Evolutionary conservation across 2,797 vertebrate species (phyloP), one percentile per base, ranked within the genome.

Genomic region (Ciconia nigra): DNA sequence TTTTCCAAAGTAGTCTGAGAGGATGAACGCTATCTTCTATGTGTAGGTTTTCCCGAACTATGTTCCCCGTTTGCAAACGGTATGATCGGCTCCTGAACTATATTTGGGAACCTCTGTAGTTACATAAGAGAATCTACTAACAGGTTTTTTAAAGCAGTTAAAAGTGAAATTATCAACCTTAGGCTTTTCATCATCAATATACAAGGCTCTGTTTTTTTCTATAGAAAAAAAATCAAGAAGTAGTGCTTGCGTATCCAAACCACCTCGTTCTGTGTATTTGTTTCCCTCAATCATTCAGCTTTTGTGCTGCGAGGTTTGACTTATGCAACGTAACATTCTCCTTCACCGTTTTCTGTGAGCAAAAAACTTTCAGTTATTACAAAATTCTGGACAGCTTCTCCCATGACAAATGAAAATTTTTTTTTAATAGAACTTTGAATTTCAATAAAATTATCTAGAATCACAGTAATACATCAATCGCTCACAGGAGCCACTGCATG

Each of bases 41-140:
- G 33, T 6, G 52, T 13, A 61, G 33, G 20, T 51, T 59, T 83
- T 61, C 55, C 46, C 26, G 35, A 16, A 59, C 28, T 42, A 35
- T 1, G 2, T 42, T 51, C 31, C 20, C 37, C 31, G 26, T 35
- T 83, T 61, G 66, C 39, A 61, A 83, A 52, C 1, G 7, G 22
- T 33, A 15, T 7, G 10, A 28, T 39, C 6, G 0, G 35, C 33
- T 37, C 26, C 51, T 33, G 49, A 39, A 7, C 21, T 2, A 0
- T 1, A 24, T 20, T 20, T 61, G 57, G 51, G 37, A 83, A 57
- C 4, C 25, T 22, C 46, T 59, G 46, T 7, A 37, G 41, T n/a
- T 49, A 10, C 6, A 4, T 1, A 26, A 59, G 13, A 31, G 15
- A 46, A 26, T 5, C 19, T 41, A 35, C 39, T 3, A 6, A 20